Conservation (phyloP, 2,888 invertebrate genomes). For the Hanleya hanleyi region DNA sequence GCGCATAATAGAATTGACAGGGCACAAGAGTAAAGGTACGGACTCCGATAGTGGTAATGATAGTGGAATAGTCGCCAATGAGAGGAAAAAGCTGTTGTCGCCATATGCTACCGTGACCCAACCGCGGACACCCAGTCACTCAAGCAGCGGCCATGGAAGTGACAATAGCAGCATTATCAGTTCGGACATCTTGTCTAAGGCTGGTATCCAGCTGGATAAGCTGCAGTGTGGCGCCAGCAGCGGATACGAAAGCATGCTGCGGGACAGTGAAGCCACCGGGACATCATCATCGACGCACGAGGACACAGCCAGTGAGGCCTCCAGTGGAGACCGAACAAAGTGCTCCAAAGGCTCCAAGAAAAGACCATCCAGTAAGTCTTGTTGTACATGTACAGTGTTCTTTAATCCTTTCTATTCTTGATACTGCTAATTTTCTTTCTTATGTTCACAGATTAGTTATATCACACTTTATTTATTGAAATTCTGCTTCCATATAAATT, state of each 20-base stretch:
- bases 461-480: too few relatives aligned
- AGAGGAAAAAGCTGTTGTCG: slow-evolving; percentile 64
- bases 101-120: slow-evolving; percentile 73
- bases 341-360: slow-evolving; percentile 56
- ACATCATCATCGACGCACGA: slow-evolving; percentile 80
- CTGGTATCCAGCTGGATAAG: slow-evolving; percentile 62
- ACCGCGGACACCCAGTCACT: slow-evolving; percentile 69
- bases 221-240: slow-evolving; percentile 79
- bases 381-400: too few relatives aligned
- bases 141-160: slow-evolving; percentile 74
- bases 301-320: slow-evolving; percentile 72
- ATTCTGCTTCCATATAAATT: too few relatives aligned
- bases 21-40: slow-evolving; percentile 29
- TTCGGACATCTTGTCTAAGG: slow-evolving; percentile 55
- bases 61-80: slow-evolving; percentile 65
- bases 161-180: slow-evolving; percentile 68
- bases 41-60: slow-evolving; percentile 73
- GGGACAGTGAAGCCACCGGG: slow-evolving; percentile 89
- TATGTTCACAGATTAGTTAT: too few relatives aligned
- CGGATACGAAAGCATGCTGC: slow-evolving; percentile 92
- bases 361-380: slow-evolving; percentile 57
- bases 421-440: too few relatives aligned
- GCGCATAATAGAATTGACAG: slow-evolving; percentile 36
- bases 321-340: slow-evolving; percentile 60
- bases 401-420: too few relatives aligned